Percentiles rank a stretch among this genome's conserved stretches.
These are phyloP conservation scores for Neosalanx taihuensis DNA, from an alignment of 2,797 vertebrate species.

Conservation along the genomic window DNA sequence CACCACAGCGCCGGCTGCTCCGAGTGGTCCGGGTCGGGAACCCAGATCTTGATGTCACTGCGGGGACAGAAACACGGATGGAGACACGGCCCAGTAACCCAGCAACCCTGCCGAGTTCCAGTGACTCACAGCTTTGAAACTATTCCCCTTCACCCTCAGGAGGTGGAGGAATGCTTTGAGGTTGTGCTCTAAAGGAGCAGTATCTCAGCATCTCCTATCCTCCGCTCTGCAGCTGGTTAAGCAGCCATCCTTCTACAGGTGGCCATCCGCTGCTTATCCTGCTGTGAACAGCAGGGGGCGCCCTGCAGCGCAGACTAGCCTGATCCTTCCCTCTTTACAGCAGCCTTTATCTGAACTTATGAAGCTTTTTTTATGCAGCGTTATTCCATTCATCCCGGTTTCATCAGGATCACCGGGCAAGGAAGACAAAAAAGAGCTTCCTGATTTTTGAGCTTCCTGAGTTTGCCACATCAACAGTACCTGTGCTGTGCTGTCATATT, in stretches of 20 bases:
- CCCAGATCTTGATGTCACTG: constrained; percentile 95
- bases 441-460: background rate
- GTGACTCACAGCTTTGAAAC: too few species aligned
- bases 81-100: background rate
- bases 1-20: constrained; percentile 96
- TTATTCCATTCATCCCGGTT: background rate
- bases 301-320: constrained; percentile 35
- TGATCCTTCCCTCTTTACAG: constrained; percentile 28
- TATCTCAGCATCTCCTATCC: background rate
- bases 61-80: constrained; percentile 16
- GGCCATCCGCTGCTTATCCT: background rate
- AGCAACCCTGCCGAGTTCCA: too few species aligned
- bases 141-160: too few species aligned
- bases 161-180: too few species aligned
- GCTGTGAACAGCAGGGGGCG: constrained; percentile 63
- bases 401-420: too few species aligned
- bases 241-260: background rate
- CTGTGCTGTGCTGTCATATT: background rate
- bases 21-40: constrained; percentile 94
- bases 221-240: background rate
- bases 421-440: background rate
- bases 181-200: too few species aligned
- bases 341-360: background rate
- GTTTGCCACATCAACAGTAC: background rate
- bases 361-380: background rate